Evolutionary conservation across 2,113 vertebrate genomes (phyloP).

Genomic region (Spea multiplicata): DNA sequence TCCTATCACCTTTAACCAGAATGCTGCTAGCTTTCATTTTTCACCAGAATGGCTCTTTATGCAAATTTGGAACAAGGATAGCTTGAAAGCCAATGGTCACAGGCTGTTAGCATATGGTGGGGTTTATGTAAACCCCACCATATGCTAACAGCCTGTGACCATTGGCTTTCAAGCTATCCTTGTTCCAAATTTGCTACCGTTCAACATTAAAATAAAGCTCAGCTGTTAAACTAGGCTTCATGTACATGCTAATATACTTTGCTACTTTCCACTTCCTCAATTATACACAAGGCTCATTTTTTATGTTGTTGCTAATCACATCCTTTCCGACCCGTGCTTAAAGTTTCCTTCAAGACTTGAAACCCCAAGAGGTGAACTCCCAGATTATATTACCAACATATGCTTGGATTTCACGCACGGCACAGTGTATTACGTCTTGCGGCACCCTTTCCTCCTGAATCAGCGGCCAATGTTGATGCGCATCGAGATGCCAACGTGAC

Average conservation of each 20-base stretch:
- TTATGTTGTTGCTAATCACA: constrained; percentile 37
- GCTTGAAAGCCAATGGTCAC: neutral
- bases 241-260: constrained; percentile 13
- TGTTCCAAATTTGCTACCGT: constrained; percentile 5
- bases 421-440: neutral
- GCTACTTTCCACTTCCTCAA: constrained; percentile 37
- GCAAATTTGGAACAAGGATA: constrained; percentile 3
- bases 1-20: no score
- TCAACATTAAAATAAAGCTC: constrained; percentile 14
- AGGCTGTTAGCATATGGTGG: no score
- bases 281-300: constrained; percentile 29
- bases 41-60: no score
- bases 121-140: no score
- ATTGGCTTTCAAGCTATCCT: constrained; percentile 1
- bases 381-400: constrained; percentile 37
- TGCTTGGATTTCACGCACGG: constrained; percentile 36
- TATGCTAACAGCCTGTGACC: neutral
- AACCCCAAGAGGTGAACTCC: constrained; percentile 19
- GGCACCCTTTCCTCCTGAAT: neutral
- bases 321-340: constrained; percentile 35
- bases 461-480: constrained; percentile 15
- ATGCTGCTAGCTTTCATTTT: no score
- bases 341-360: constrained; percentile 33
- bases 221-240: constrained; percentile 17
- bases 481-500: constrained; percentile 1